Conservation (phyloP, 1,140 invertebrate species). For the Achatina immaculata region DNA sequence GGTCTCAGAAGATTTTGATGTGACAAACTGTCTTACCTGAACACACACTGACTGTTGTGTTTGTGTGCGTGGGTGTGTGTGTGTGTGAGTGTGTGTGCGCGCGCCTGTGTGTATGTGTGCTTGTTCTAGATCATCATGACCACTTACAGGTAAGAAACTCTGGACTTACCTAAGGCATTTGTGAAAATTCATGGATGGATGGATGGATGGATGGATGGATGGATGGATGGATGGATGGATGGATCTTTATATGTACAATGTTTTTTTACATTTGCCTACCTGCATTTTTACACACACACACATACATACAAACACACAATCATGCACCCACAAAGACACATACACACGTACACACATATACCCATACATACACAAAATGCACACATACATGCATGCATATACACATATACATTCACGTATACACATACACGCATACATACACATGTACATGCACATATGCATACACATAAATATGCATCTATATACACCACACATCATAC, state of each 20-base stretch:
- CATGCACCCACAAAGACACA: not conserved
- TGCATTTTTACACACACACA: not conserved
- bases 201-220: too few species aligned
- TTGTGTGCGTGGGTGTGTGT: too few species aligned
- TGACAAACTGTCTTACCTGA: not conserved
- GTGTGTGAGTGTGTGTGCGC: not conserved
- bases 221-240: too few species aligned
- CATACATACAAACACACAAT: too few species aligned
- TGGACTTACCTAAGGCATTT: not conserved
- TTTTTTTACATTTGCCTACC: not conserved
- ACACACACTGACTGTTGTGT: too few species aligned
- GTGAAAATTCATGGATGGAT: too few species aligned
- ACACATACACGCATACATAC: slow-evolving; percentile 19
- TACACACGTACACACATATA: not conserved
- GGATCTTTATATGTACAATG: not conserved
- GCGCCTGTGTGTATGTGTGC: not conserved
- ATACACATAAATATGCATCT: too few species aligned
- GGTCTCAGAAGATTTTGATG: not conserved
- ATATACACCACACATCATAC: too few species aligned
- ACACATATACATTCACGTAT: slow-evolving; percentile 14
- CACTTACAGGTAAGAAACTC: not conserved
- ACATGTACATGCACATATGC: not conserved
- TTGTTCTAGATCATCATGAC: not conserved
- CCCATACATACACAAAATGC: slow-evolving; percentile 15
- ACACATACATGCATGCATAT: slow-evolving; percentile 4